Conservation (phyloP, 1,140 invertebrate species). For the Bemisia tabaci region DNA sequence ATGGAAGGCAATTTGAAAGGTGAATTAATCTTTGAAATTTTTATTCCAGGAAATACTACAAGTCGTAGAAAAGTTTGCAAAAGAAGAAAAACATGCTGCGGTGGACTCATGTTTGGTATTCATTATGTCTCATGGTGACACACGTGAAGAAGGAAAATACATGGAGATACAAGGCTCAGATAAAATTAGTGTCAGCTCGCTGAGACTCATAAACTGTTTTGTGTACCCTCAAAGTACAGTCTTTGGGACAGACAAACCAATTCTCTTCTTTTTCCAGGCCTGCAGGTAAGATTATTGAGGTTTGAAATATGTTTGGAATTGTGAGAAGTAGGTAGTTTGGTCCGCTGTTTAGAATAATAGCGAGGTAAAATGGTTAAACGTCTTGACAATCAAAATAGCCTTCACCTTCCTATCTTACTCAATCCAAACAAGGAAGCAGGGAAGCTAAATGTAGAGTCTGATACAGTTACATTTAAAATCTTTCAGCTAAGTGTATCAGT, state of each 20-base stretch:
- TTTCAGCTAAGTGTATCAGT: no score
- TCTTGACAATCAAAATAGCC: no score
- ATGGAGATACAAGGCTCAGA: conserved; percentile 11
- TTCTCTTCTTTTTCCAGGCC: conserved; percentile 15
- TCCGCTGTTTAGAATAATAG: no score
- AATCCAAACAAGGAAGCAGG: no score
- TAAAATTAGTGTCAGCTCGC: conserved; percentile 2
- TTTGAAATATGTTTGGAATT: neutral
- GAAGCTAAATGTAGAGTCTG: no score
- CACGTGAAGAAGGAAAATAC: neutral
- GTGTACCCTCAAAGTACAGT: neutral
- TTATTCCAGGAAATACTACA: conserved; percentile 10
- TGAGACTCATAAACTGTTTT: conserved; percentile 13
- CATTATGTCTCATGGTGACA: conserved; percentile 16
- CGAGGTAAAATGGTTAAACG: no score
- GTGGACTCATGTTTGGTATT: conserved; percentile 12
- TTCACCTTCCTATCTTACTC: no score
- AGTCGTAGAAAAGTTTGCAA: conserved; percentile 6
- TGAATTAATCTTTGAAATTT: no score
- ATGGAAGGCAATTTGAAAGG: no score
- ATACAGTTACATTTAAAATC: no score
- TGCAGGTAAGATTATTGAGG: conserved; percentile 8
- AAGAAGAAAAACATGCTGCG: neutral
- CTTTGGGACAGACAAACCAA: conserved; percentile 6
- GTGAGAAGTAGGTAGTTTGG: no score